Conservation (phyloP, 2,888 invertebrate genomes). For the Axea sp. region DNA sequence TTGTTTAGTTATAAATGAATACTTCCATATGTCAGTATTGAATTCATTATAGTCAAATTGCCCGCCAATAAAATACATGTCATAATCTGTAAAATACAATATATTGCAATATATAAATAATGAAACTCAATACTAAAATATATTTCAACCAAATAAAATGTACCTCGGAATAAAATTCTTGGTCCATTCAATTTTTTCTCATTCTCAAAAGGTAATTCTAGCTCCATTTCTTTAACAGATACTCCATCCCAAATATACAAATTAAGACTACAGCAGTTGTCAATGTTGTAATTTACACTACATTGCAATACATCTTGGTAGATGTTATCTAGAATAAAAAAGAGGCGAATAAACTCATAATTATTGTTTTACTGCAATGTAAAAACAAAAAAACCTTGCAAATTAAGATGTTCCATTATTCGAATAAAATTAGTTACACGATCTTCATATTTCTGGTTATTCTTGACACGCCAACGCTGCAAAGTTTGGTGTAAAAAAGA, state of each 20-base stretch:
- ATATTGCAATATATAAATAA: not conserved
- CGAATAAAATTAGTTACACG: no score
- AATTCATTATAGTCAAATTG: constrained; percentile 55
- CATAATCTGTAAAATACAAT: constrained; percentile 40
- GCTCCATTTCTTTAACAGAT: constrained; percentile 1
- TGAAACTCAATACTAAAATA: not conserved
- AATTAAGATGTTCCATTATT: no score
- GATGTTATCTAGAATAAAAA: constrained; percentile 8
- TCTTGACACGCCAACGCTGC: constrained; percentile 3
- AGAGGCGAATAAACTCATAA: no score
- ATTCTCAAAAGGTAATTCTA: constrained; percentile 29
- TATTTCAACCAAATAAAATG: no score
- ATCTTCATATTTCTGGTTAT: no score
- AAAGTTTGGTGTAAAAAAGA: constrained; percentile 15
- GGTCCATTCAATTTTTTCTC: constrained; percentile 26
- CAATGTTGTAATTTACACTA: constrained; percentile 14
- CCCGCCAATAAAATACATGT: constrained; percentile 58
- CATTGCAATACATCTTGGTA: constrained; percentile 31
- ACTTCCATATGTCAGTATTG: constrained; percentile 55
- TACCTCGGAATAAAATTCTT: constrained; percentile 30
- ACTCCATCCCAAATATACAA: constrained; percentile 33
- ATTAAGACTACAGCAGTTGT: not conserved
- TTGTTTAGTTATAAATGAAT: constrained; percentile 53
- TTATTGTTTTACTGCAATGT: no score
- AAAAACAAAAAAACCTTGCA: no score